These are phyloP conservation scores for Notocelia uddmanniana DNA, from an alignment of 2,888 invertebrate species.

Conservation along the genomic window DNA sequence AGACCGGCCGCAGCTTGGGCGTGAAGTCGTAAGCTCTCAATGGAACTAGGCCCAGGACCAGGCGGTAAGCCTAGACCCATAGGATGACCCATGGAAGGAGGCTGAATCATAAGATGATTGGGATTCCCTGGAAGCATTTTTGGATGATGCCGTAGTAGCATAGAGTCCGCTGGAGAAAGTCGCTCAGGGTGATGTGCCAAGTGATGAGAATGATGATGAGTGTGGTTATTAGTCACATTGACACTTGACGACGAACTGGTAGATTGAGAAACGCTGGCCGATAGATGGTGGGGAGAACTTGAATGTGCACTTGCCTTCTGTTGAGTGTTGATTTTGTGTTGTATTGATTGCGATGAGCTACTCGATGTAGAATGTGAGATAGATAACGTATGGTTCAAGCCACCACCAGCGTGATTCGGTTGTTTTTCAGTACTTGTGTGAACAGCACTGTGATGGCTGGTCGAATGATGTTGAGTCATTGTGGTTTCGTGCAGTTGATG, in stretches of 20 bases:
- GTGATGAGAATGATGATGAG: constrained; percentile 89
- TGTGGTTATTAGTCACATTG: constrained; percentile 86
- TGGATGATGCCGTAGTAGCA: constrained; percentile 80
- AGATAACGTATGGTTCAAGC: constrained; percentile 86
- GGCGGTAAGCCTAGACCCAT: constrained; percentile 84
- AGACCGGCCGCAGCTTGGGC: constrained; percentile 89
- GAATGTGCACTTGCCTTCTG: constrained; percentile 80
- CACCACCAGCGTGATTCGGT: constrained; percentile 80
- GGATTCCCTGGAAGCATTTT: constrained; percentile 85
- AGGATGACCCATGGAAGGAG: constrained; percentile 88
- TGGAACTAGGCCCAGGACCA: constrained; percentile 86
- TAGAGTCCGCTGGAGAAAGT: constrained; percentile 86
- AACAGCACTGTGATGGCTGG: constrained; percentile 87
- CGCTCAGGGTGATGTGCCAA: constrained; percentile 88
- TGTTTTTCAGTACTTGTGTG: constrained; percentile 88
- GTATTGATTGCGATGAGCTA: constrained; percentile 88
- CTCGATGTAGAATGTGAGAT: constrained; percentile 89
- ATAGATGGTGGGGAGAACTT: constrained; percentile 83
- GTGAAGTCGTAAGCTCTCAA: constrained; percentile 91
- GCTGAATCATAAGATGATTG: constrained; percentile 88
- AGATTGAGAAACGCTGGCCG: constrained; percentile 84
- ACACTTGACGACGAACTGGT: constrained; percentile 83
- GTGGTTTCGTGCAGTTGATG: constrained; percentile 88
- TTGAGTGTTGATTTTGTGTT: constrained; percentile 86
- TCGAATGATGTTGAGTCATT: constrained; percentile 88